phyloP scores from a whole-genome alignment of 2,797 vertebrate species.

The Falco peregrinus region DNA sequence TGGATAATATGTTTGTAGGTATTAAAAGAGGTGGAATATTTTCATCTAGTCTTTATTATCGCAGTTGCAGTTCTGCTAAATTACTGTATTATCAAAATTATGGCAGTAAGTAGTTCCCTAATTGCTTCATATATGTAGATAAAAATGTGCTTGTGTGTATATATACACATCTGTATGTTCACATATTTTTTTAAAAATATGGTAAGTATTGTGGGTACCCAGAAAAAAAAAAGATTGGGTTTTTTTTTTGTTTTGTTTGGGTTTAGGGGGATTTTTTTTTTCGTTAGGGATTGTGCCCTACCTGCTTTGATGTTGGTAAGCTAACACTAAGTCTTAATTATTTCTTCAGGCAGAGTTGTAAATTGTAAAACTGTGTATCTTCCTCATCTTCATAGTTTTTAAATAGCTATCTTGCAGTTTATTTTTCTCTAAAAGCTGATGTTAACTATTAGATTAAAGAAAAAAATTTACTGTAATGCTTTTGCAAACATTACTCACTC shows the following conservation, averaged over 20 bases:
- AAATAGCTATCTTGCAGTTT: not conserved
- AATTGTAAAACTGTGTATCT: not conserved
- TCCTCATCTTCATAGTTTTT: not conserved
- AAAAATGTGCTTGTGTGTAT: not conserved
- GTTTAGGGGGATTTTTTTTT: not conserved
- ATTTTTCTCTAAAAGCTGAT: not conserved
- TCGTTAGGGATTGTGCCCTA: not conserved
- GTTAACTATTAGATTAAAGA: constrained; percentile 5
- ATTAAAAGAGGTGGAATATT: not conserved
- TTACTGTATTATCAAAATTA: not conserved
- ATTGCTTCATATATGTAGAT: not conserved
- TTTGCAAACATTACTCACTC: not conserved
- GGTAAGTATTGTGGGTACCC: not conserved
- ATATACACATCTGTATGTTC: not conserved
- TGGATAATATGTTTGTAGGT: not conserved
- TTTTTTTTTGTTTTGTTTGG: too few relatives aligned
- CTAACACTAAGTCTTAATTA: not conserved
- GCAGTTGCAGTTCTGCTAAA: not conserved
- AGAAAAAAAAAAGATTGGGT: too few relatives aligned
- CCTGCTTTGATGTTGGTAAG: not conserved
- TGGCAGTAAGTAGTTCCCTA: not conserved
- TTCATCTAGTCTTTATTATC: not conserved
- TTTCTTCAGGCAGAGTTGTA: not conserved
- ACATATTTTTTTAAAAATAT: not conserved
- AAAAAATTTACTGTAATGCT: not conserved